Conservation (phyloP, 2,888 invertebrate species). For the Scaptomyza reducta region DNA sequence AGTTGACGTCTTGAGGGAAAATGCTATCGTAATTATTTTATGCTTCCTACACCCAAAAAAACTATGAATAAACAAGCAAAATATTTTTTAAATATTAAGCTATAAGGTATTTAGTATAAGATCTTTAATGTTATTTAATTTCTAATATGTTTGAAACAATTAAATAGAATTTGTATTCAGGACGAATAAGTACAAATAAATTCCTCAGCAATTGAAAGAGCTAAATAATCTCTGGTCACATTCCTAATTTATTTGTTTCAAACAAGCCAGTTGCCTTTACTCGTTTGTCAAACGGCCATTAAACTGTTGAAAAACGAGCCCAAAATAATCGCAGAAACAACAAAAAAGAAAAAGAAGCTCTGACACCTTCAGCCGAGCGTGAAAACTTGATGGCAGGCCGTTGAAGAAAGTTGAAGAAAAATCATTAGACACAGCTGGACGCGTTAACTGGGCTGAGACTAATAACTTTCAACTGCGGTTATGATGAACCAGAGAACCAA, state of each 20-base stretch:
- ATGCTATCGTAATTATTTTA: neutral
- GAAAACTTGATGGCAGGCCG: constrained; percentile 11
- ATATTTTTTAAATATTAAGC: too few relatives aligned
- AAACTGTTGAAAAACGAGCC: neutral
- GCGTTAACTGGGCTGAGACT: constrained; percentile 57
- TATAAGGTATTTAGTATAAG: too few relatives aligned
- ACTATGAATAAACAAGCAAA: too few relatives aligned
- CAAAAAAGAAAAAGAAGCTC: neutral
- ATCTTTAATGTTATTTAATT: too few relatives aligned
- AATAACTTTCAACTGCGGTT: constrained; percentile 70
- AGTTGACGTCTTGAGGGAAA: neutral
- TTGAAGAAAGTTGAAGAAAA: constrained; percentile 12
- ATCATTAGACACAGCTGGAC: constrained; percentile 65
- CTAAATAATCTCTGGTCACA: too few relatives aligned
- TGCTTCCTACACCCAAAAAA: too few relatives aligned
- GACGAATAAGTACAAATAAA: too few relatives aligned
- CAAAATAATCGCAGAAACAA: neutral
- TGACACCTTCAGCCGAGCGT: constrained; percentile 31
- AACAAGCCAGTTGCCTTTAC: neutral
- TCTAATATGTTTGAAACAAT: too few relatives aligned
- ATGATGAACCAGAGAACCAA: constrained; percentile 25
- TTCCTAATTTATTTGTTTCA: too few relatives aligned
- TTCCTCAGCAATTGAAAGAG: neutral
- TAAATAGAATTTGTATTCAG: too few relatives aligned
- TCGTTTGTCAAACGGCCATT: constrained; percentile 1